Evolutionary conservation across 2,797 vertebrate species (phyloP).

Genomic region (Takifugu rubripes): DNA sequence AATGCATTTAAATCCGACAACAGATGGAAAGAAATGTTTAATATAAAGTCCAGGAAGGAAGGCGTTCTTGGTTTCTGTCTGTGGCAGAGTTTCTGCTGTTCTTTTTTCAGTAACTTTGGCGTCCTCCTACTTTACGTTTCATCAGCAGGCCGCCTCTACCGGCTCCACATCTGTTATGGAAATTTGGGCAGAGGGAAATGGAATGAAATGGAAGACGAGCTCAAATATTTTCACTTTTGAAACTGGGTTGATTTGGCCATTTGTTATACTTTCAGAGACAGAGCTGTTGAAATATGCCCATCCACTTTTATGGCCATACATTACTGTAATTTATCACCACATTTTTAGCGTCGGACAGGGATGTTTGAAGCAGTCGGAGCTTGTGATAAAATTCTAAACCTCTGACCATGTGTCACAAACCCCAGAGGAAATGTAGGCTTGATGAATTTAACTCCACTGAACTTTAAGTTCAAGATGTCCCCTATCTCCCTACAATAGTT

Average conservation of each 20-base stretch:
- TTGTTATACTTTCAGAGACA: slow-evolving; percentile 54
- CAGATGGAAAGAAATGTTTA: neutral
- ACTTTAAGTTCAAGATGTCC: slow-evolving; percentile 68
- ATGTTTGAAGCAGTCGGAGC: slow-evolving; percentile 42
- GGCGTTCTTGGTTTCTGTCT: slow-evolving; percentile 15
- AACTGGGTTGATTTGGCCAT: slow-evolving; percentile 52
- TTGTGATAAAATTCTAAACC: slow-evolving; percentile 50
- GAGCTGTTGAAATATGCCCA: slow-evolving; percentile 58
- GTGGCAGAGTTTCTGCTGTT: slow-evolving; percentile 34
- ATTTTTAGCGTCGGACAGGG: slow-evolving; percentile 37
- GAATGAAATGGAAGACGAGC: slow-evolving; percentile 67
- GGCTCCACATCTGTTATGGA: slow-evolving; percentile 73
- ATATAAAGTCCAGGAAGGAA: slow-evolving; percentile 3
- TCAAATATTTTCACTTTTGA: slow-evolving; percentile 68
- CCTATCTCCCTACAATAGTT: slow-evolving; percentile 69
- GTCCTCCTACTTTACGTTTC: slow-evolving; percentile 63
- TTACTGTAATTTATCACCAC: slow-evolving; percentile 58
- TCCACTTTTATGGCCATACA: slow-evolving; percentile 63
- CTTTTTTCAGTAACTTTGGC: slow-evolving; percentile 46
- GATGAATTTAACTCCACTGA: slow-evolving; percentile 60
- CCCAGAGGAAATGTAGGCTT: slow-evolving; percentile 52
- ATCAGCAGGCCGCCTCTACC: slow-evolving; percentile 63
- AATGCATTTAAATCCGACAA: slow-evolving; percentile 2
- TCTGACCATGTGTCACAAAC: slow-evolving; percentile 50
- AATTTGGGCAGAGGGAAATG: slow-evolving; percentile 59